A percentile compares a stretch with the other conserved stretches of the same genome.
phyloP scores from a whole-genome alignment of 2,797 vertebrate species.

The Leptoclinus maculatus region DNA sequence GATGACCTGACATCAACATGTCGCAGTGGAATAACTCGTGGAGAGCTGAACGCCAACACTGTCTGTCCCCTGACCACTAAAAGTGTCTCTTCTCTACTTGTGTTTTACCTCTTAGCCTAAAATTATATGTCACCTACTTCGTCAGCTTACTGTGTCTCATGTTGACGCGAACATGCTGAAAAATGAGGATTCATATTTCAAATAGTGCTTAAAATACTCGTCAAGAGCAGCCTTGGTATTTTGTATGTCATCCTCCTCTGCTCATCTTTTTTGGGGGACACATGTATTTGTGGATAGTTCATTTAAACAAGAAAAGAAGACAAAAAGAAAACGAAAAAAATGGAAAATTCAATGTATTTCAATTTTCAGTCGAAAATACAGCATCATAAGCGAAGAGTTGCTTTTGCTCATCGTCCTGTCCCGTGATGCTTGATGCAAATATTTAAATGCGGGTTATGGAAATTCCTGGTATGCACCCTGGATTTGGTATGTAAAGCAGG shows the following conservation, averaged over 20 bases:
- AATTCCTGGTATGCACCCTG: constrained; percentile 83
- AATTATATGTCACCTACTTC: constrained; percentile 25
- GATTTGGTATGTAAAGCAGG: constrained; percentile 88
- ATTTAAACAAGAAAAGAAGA: background rate
- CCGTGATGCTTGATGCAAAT: constrained; percentile 84
- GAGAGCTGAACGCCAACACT: constrained; percentile 48
- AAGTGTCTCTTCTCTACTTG: constrained; percentile 29
- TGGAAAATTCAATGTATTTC: background rate
- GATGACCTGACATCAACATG: constrained; percentile 74
- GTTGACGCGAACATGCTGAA: constrained; percentile 1
- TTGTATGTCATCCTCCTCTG: background rate
- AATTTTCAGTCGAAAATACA: background rate
- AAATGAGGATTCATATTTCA: constrained; percentile 14
- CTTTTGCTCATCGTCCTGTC: constrained; percentile 48
- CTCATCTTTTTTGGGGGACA: background rate
- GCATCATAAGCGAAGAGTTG: constrained; percentile 6
- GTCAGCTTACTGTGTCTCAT: background rate
- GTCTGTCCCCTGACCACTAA: constrained; percentile 55
- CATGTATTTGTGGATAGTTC: background rate
- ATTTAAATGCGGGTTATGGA: constrained; percentile 88
- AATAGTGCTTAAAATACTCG: constrained; percentile 7
- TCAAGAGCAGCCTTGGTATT: constrained; percentile 8
- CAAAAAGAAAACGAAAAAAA: background rate
- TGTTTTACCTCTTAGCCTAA: constrained; percentile 28
- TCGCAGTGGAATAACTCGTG: constrained; percentile 54